Evolutionary conservation across 2,113 vertebrate genomes (phyloP), one percentile per base, ranked within the genome.

Genomic region (Fukomys damarensis): DNA sequence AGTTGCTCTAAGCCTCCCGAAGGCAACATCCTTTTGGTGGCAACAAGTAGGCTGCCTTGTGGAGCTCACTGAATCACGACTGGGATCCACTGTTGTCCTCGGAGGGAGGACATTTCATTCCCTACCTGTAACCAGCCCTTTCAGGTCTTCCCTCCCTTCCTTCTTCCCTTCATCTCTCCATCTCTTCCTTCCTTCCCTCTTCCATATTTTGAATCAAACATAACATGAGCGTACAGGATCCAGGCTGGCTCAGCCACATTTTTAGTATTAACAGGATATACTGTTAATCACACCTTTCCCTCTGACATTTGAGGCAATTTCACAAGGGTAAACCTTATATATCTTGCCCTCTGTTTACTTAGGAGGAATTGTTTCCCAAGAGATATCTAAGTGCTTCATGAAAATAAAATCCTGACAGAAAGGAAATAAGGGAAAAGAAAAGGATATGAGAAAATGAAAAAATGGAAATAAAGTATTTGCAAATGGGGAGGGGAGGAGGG

Each of bases 171-270:
- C 38, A 20, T 74, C 41, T 4, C 24, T 74, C 72, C 5, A 13
- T 20, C 38, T 16, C n/a, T 41, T 85, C 32, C 13, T 65, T 86
- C 24, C 26, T 84, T 49, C 17, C 24, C 49, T 28, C 59, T n/a
- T 52, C 43, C 41, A 17, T 54, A 12, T 22, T 22, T 88, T 43
- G 84, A 97, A 49, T 90, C 52, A 86, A 86, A 49, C n/a, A 30
- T 13, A 79, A 20, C 3, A 28, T 56, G 68, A 91, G 46, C 43
- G 43, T 20, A 12, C 22, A 43, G 41, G 46, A 9, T 46, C 41
- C 22, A 63, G 49, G 26, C 32, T 3, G n/a, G 41, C 28, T 43
- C 80, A 94, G 56, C 28, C 26, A 83, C 7, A 65, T 79, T 65
- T 20, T 28, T 43, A n/a, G 24, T 70, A 66, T 82, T 46, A 86